Evolutionary conservation across 1,140 invertebrate species (phyloP), one percentile per base, ranked within the genome.

Genomic region (Eurosta solidaginis): DNA sequence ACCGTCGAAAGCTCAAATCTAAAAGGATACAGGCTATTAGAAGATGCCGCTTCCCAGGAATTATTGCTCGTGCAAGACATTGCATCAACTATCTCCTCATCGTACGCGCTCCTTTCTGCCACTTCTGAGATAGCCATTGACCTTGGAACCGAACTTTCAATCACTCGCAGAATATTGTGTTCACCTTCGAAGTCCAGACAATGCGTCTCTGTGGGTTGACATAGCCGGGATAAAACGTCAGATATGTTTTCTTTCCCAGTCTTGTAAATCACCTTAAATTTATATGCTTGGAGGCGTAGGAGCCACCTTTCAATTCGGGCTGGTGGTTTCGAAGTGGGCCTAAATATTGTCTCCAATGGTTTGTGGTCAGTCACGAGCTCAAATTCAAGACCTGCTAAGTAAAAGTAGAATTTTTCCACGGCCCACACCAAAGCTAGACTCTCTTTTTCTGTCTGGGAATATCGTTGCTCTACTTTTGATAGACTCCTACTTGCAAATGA

Each of bases 401-500:
- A 75, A 75, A 47, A 75, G n/a, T 75, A 75, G 47, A 75, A 75
- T 27, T 40, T 36, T 75, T 75, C 74, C 9, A 75, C 74, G 1
- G 22, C 45, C 74, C 63, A 44, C 12, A 47, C 45, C 45, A 47
- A 47, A 47, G 45, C 45, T 47, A 47, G 44, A 44, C 68, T 74
- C 25, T 74, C 68, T 36, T 22, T 74, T 36, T 74, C 40, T 5
- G 68, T 74, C 44, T 74, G 68, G 25, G 45, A 47, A 14, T 88
- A 89, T 36, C 84, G 74, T 78, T 80, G 82, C 82, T 89, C 85
- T 20, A 82, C 80, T 22, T 80, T 77, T 12, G 85, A 84, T 42
- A 89, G 80, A 17, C 82, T 83, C 81, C 85, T 85, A 76, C 85
- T 87, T 5, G 82, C 85, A 82, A 84, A 90, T 12, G 84, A 82